phyloP scores from a whole-genome alignment of 2,113 vertebrate species.

The Aldabrachelys gigantea region DNA sequence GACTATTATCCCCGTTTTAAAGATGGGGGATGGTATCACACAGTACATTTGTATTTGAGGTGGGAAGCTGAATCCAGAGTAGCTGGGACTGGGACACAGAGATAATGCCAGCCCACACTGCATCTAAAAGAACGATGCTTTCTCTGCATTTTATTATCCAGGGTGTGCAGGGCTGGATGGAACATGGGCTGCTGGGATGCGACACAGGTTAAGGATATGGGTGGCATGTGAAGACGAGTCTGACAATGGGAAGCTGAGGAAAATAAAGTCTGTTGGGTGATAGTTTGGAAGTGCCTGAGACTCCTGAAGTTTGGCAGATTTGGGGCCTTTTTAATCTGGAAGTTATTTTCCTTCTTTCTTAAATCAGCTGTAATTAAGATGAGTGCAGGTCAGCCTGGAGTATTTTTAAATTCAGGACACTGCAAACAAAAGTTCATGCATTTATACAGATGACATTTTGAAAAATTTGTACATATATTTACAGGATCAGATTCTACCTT shows the following conservation, averaged over 20 bases:
- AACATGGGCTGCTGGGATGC: not conserved
- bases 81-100: not conserved
- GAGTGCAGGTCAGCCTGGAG: not conserved
- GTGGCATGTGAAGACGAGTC: not conserved
- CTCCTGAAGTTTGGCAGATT: not conserved
- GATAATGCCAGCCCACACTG: rapidly evolving
- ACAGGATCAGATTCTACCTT: not conserved
- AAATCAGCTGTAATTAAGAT: not conserved
- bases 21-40: not conserved
- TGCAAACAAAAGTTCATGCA: not conserved
- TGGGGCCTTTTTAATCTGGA: not conserved
- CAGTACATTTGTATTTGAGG: not conserved
- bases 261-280: not conserved
- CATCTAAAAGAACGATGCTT: not conserved
- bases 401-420: not conserved
- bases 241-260: not conserved
- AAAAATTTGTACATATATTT: not conserved
- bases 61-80: not conserved
- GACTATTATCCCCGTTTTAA: not conserved
- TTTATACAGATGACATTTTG: not conserved
- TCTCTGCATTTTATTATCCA: not conserved
- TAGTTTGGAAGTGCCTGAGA: not conserved
- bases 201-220: not conserved
- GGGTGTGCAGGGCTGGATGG: rapidly evolving
- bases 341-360: slow-evolving; percentile 7